These are phyloP conservation scores for Campaea margaritaria DNA, from an alignment of 2,888 invertebrate species.

Conservation along the genomic window DNA sequence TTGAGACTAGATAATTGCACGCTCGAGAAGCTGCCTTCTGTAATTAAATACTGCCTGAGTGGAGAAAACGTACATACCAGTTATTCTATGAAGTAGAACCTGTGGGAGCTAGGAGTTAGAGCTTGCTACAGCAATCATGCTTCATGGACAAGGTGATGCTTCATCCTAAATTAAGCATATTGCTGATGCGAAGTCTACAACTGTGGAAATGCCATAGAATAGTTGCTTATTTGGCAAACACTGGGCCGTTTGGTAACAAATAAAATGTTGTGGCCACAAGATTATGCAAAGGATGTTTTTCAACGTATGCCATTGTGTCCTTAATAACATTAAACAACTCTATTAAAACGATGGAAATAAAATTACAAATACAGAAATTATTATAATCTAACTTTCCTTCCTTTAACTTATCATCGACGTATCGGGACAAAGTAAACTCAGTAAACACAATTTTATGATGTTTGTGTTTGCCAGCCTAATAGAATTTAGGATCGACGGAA, in stretches of 20 bases:
- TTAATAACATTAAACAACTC: no score
- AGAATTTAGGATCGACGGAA: neutral
- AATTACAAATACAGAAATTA: no score
- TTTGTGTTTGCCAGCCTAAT: conserved; percentile 7
- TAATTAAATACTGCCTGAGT: conserved; percentile 36
- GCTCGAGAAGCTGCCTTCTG: conserved; percentile 28
- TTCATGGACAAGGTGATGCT: neutral
- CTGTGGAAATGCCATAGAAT: conserved; percentile 1
- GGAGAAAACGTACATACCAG: conserved; percentile 33
- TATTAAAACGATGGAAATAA: no score
- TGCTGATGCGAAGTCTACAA: neutral
- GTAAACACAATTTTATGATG: conserved; percentile 14
- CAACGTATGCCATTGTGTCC: no score
- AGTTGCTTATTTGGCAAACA: no score
- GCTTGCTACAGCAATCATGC: neutral
- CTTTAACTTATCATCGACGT: neutral
- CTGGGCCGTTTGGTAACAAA: neutral
- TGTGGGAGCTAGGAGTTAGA: conserved; percentile 23
- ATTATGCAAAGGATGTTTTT: neutral
- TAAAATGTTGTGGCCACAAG: neutral
- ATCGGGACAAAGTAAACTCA: neutral
- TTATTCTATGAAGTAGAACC: neutral
- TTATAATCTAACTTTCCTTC: no score
- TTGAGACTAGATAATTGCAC: conserved; percentile 31
- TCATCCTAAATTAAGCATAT: no score